Conservation (phyloP, 2,888 invertebrate genomes). For the Cerceris ruficornis region DNA sequence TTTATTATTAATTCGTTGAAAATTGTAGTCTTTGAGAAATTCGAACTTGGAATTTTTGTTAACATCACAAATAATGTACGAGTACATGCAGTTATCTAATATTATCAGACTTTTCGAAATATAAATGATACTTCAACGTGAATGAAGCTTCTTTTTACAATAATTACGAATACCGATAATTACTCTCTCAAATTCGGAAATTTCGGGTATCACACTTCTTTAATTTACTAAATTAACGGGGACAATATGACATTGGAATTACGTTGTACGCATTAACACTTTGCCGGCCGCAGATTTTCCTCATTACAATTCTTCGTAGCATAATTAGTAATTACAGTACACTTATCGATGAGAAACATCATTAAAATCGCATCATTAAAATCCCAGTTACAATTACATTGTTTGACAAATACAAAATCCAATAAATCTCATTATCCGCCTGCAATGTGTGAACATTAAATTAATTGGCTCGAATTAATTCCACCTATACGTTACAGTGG, state of each 20-base stretch:
- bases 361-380: too few relatives aligned
- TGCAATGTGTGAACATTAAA: too few relatives aligned
- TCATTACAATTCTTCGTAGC: too few relatives aligned
- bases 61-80: constrained; percentile 1
- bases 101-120: constrained; percentile 17
- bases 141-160: not conserved
- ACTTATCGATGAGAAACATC: too few relatives aligned
- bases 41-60: too few relatives aligned
- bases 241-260: not conserved
- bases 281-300: too few relatives aligned
- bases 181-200: not conserved
- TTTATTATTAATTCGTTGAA: not conserved
- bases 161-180: constrained; percentile 2
- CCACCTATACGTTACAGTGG: too few relatives aligned
- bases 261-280: not conserved
- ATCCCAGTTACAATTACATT: too few relatives aligned
- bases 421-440: too few relatives aligned
- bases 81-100: constrained; percentile 5
- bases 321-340: too few relatives aligned
- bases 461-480: too few relatives aligned
- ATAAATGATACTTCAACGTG: not conserved
- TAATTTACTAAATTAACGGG: not conserved
- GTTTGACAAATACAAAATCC: too few relatives aligned
- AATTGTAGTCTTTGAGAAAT: not conserved
- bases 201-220: constrained; percentile 6